A percentile compares a stretch with the other conserved stretches of the same genome.
Conservation (phyloP, 2,113 vertebrate species). For the Pterophyllum scalare region DNA sequence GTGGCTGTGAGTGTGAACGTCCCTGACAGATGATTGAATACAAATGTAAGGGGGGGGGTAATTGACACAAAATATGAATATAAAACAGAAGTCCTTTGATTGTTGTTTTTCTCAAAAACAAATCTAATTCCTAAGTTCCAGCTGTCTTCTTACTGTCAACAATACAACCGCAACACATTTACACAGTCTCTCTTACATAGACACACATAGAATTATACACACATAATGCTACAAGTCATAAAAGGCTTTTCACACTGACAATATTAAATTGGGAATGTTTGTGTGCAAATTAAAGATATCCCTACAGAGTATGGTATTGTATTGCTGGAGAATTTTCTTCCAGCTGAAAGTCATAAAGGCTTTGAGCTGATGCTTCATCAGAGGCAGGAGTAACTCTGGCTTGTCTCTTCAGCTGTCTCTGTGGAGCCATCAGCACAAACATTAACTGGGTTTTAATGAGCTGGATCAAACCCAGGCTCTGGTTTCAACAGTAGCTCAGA, state of each 20-base stretch:
- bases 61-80: slow-evolving; percentile 52
- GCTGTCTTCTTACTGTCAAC: slow-evolving; percentile 47
- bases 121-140: slow-evolving; percentile 50
- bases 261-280: slow-evolving; percentile 49
- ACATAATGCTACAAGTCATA: slow-evolving; percentile 8
- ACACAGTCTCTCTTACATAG: not conserved
- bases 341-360: slow-evolving; percentile 60
- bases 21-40: slow-evolving; percentile 56
- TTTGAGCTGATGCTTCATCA: slow-evolving; percentile 55
- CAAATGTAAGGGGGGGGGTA: slow-evolving; percentile 37
- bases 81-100: slow-evolving; percentile 46
- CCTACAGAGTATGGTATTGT: slow-evolving; percentile 33
- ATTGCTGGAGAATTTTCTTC: slow-evolving; percentile 42
- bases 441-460: slow-evolving; percentile 76
- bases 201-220: not conserved
- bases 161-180: slow-evolving; percentile 4
- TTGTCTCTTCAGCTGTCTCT: slow-evolving; percentile 59
- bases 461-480: slow-evolving; percentile 64
- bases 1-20: slow-evolving; percentile 1
- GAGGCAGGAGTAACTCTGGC: slow-evolving; percentile 57
- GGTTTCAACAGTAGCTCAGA: slow-evolving; percentile 50
- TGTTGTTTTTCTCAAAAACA: slow-evolving; percentile 52
- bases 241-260: slow-evolving; percentile 38
- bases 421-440: slow-evolving; percentile 72
- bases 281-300: slow-evolving; percentile 46